Evolutionary conservation across 1,140 invertebrate species (phyloP).

Genomic region (Ooceraea biroi): DNA sequence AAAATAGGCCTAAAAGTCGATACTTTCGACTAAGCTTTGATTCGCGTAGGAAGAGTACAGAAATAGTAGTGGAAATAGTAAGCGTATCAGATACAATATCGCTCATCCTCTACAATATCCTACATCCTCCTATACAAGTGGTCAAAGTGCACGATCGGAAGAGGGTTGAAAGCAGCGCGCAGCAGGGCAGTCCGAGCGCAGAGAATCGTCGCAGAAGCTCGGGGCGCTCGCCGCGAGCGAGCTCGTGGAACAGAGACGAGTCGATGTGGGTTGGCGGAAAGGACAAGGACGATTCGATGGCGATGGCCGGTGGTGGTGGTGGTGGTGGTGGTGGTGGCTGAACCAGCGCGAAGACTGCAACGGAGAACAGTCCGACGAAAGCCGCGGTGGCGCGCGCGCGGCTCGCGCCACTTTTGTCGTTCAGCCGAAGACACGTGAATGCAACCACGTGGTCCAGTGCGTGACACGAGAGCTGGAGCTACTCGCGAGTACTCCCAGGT

Average conservation of each 20-base stretch:
- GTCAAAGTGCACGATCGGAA: conserved; percentile 23
- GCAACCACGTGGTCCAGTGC: conserved; percentile 78
- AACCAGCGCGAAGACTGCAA: conserved; percentile 60
- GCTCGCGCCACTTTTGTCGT: conserved; percentile 71
- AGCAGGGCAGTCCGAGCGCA: conserved; percentile 43
- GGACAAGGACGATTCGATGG: conserved; percentile 49
- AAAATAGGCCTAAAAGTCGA: conserved; percentile 1
- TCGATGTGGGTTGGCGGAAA: conserved; percentile 30
- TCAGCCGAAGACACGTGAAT: conserved; percentile 72
- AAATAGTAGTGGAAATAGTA: conserved; percentile 14
- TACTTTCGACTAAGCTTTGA: not conserved
- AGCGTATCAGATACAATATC: too few relatives aligned
- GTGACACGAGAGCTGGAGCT: conserved; percentile 55
- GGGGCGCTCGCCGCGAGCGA: conserved; percentile 64
- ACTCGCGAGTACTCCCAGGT: conserved; percentile 37
- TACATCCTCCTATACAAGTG: conserved; percentile 25
- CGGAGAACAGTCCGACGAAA: conserved; percentile 77
- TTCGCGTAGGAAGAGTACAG: not conserved
- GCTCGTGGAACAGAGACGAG: conserved; percentile 39
- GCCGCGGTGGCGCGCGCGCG: conserved; percentile 78
- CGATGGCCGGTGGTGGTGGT: conserved; percentile 10
- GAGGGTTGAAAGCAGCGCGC: conserved; percentile 59
- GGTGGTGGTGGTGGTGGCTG: conserved; percentile 22
- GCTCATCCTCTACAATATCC: too few relatives aligned
- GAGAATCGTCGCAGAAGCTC: conserved; percentile 70